phyloP scores from a whole-genome alignment of 2,888 invertebrate genomes.

The Nomada goodeniana region DNA sequence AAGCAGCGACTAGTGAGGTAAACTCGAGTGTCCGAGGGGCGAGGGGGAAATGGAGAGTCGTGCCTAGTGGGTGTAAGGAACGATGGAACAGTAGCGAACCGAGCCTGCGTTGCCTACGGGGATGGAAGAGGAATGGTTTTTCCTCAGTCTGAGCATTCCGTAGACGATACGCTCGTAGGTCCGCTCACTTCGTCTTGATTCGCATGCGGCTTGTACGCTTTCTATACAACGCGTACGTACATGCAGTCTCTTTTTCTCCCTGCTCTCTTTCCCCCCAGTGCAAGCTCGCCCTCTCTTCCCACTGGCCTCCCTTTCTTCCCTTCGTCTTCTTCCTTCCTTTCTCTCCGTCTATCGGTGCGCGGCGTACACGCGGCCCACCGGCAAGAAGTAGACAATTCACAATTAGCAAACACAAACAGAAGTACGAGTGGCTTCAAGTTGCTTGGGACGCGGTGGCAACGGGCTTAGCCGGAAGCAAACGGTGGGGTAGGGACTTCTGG shows the following conservation, averaged over 20 bases:
- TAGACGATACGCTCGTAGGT: slow-evolving; percentile 63
- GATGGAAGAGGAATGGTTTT: slow-evolving; percentile 68
- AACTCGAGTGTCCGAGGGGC: slow-evolving; percentile 78
- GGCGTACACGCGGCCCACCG: slow-evolving; percentile 66
- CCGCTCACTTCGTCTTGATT: slow-evolving; percentile 65
- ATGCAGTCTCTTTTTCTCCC: background rate
- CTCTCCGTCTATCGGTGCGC: slow-evolving; percentile 42
- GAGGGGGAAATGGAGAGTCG: slow-evolving; percentile 51
- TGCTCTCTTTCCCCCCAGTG: slow-evolving; percentile 28
- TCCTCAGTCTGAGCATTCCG: slow-evolving; percentile 81
- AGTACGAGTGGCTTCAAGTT: slow-evolving; percentile 81
- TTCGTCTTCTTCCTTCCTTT: slow-evolving; percentile 9
- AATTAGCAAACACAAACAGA: slow-evolving; percentile 84
- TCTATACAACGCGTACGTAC: slow-evolving; percentile 33
- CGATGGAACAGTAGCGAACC: slow-evolving; percentile 63
- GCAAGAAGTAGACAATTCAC: slow-evolving; percentile 84
- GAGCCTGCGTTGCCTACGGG: slow-evolving; percentile 61
- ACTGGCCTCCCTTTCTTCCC: slow-evolving; percentile 24
- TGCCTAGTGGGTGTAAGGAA: slow-evolving; percentile 59
- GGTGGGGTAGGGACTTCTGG: slow-evolving; percentile 74
- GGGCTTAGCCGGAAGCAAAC: slow-evolving; percentile 78
- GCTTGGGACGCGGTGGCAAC: slow-evolving; percentile 74
- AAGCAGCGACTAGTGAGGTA: slow-evolving; percentile 82
- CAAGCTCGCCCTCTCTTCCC: slow-evolving; percentile 27
- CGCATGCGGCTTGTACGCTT: slow-evolving; percentile 64